Conservation (phyloP, 2,888 invertebrate species). For the Spisula subtruncata region DNA sequence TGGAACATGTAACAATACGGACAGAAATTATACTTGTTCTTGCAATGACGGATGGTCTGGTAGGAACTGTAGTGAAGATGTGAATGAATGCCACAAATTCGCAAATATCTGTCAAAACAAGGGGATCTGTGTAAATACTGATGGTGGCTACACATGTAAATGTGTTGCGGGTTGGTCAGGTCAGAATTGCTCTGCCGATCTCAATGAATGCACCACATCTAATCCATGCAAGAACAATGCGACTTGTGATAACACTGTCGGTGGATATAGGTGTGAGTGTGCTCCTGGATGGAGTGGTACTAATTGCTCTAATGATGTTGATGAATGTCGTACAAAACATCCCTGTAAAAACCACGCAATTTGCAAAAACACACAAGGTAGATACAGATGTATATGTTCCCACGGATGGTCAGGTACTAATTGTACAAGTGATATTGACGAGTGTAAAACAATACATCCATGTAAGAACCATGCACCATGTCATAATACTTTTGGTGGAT, state of each 20-base stretch:
- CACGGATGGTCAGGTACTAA: conserved; percentile 16
- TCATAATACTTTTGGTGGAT: conserved; percentile 19
- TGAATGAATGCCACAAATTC: conserved; percentile 34
- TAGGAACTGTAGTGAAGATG: conserved; percentile 29
- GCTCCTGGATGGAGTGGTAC: background rate
- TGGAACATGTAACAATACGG: conserved; percentile 22
- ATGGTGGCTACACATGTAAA: conserved; percentile 50
- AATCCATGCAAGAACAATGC: conserved; percentile 34
- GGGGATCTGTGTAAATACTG: conserved; percentile 41
- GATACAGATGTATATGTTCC: conserved; percentile 21
- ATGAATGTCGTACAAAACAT: conserved; percentile 22
- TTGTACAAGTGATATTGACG: conserved; percentile 33
- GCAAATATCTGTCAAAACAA: conserved; percentile 42
- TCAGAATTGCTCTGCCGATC: conserved; percentile 55
- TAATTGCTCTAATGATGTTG: conserved; percentile 18
- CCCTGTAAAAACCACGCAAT: background rate
- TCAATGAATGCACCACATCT: conserved; percentile 45
- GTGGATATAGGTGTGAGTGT: conserved; percentile 27
- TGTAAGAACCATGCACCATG: conserved; percentile 2
- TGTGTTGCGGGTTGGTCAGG: conserved; percentile 59
- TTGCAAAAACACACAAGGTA: conserved; percentile 17
- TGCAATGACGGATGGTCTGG: conserved; percentile 34
- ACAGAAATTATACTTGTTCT: conserved; percentile 21
- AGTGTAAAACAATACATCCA: background rate
- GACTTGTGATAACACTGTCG: conserved; percentile 18